phyloP scores from a whole-genome alignment of 2,888 invertebrate genomes.

The Desoria tigrina region DNA sequence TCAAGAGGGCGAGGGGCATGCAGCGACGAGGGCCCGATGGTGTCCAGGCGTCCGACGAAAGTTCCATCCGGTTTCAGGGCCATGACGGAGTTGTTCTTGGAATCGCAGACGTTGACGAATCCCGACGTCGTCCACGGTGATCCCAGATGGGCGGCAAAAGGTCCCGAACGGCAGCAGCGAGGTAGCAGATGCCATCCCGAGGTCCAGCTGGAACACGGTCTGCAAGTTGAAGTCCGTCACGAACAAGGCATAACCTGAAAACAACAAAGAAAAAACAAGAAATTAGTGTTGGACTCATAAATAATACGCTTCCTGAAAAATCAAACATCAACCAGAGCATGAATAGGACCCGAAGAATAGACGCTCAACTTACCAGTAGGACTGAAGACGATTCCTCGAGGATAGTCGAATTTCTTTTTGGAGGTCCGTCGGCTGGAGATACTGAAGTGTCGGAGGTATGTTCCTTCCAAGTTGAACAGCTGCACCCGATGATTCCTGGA shows the following conservation, averaged over 20 bases:
- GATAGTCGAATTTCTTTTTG: not conserved
- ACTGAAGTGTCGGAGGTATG: not conserved
- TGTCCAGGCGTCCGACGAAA: slow-evolving; percentile 18
- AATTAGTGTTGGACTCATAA: not conserved
- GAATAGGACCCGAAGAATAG: not conserved
- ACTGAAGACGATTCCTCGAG: not conserved
- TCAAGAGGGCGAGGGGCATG: slow-evolving; percentile 18
- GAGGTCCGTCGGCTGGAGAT: not conserved
- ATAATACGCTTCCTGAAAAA: too few species aligned
- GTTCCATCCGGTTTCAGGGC: too few species aligned
- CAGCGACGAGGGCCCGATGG: not conserved
- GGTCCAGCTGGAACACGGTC: too few species aligned
- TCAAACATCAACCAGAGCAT: not conserved
- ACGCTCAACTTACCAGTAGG: not conserved
- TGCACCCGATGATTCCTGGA: too few species aligned
- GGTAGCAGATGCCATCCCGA: not conserved
- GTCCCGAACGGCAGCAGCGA: not conserved
- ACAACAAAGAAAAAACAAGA: not conserved
- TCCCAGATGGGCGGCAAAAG: too few species aligned
- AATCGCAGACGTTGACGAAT: slow-evolving; percentile 27
- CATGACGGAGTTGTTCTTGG: slow-evolving; percentile 15
- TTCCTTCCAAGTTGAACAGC: not conserved
- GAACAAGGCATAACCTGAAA: slow-evolving; percentile 1
- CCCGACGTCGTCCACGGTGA: too few species aligned
- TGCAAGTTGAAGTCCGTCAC: slow-evolving; percentile 8